phyloP scores from a whole-genome alignment of 1,140 invertebrate genomes.

The Thrips palmi region DNA sequence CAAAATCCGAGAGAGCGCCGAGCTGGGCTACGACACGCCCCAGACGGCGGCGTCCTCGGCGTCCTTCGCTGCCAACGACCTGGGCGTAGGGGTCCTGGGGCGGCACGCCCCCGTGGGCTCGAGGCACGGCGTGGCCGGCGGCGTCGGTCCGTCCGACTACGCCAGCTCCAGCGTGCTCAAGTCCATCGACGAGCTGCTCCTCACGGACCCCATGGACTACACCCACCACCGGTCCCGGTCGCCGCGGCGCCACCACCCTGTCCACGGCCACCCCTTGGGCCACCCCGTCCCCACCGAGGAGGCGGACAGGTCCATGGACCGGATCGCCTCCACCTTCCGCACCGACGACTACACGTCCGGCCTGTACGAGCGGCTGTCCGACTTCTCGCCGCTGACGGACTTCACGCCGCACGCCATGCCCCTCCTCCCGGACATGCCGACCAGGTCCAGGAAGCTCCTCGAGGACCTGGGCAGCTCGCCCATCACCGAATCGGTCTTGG shows the following conservation, averaged over 20 bases:
- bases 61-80: conserved; percentile 2
- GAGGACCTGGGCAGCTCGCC: conserved; percentile 38
- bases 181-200: conserved; percentile 31
- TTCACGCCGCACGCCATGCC: conserved; percentile 41
- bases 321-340: conserved; percentile 30
- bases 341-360: conserved; percentile 26
- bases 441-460: conserved; percentile 35
- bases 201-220: too few relatives aligned
- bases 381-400: conserved; percentile 28
- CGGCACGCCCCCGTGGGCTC: too few relatives aligned
- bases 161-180: conserved; percentile 26
- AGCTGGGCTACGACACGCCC: conserved; percentile 18
- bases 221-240: too few relatives aligned
- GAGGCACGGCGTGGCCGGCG: not conserved
- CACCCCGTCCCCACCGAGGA: too few relatives aligned
- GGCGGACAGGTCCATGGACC: conserved; percentile 30
- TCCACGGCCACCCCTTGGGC: conserved; percentile 7
- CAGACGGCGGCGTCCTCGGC: conserved; percentile 1
- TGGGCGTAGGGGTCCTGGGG: too few relatives aligned
- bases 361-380: conserved; percentile 25
- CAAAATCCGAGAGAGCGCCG: conserved; percentile 24
- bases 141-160: conserved; percentile 19
- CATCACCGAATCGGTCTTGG: conserved; percentile 22
- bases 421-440: conserved; percentile 38
- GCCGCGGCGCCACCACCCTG: too few relatives aligned